Base-by-base conservation (phyloP, 2,113 vertebrate species). In the Neodon shergylaensis region DNA sequence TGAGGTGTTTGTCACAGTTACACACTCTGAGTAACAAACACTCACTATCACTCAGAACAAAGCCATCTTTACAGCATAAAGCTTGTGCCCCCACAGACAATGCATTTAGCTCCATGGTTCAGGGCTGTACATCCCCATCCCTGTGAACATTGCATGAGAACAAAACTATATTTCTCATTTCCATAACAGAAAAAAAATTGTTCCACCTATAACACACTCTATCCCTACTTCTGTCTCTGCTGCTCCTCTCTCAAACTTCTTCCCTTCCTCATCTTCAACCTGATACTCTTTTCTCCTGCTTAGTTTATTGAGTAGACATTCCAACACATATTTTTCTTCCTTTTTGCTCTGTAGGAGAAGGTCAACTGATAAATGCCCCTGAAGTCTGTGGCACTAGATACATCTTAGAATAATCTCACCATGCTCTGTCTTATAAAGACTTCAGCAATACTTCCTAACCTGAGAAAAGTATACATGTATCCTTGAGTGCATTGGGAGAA, bases 151-250 rank as follows among this genome's bases (percentile, higher is more conserved):
- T 21, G 11, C 81, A 54, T 16, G 58, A 65, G 19, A 4, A 49
- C 1, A 1, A 44, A 84, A 72, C 10, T 22, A 2, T 68, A 54
- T 5, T 63, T 81, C 4, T n/a, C 19, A 31, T 39, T 89, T 72
- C 42, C 8, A 12, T 26, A 42, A 82, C 68, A 33, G 21, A 58
- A 73, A 90, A 28, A n/a, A 54, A 63, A 58, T 16, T 58, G 0
- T 16, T 19, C 1, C 2, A 7, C 31, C 12, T 66, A 3, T 7
- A 54, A 42, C 11, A 3, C 19, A 42, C 3, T 22, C 6, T 7
- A 84, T 6, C 21, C 31, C 33, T 73, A 58, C 22, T 4, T 83
- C 28, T 21, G 5, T 82, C 61, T 87, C 22, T 5, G 24, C 4
- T 47, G 9, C 14, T 52, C 5, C 16, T 42, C 54, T 90, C 44